Percentiles rank a stretch among this genome's conserved stretches.
These are phyloP conservation scores for Artibeus jamaicensis DNA, from an alignment of 2,797 vertebrate genomes.

Conservation along the genomic window DNA sequence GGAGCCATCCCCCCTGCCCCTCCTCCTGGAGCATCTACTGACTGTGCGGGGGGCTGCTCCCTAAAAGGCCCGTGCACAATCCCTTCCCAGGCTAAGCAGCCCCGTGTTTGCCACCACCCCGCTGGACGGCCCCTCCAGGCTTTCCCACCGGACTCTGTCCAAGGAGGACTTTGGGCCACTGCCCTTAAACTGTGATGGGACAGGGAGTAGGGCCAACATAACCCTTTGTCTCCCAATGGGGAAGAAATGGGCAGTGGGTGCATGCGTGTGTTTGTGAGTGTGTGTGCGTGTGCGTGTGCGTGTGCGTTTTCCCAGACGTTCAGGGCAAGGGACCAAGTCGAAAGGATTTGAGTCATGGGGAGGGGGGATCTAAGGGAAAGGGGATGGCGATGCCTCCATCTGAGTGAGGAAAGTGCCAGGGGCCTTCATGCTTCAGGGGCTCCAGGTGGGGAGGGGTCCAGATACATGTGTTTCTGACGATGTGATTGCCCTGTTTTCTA, in stretches of 20 bases:
- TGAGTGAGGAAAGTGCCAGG: not conserved
- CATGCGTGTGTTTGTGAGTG: not conserved
- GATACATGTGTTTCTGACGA: not conserved
- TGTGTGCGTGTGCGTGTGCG: not conserved
- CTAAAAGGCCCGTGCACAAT: not conserved
- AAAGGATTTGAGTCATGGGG: not conserved
- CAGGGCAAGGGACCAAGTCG: not conserved
- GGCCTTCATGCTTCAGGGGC: not conserved
- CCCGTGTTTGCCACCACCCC: not conserved
- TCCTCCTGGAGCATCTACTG: slow-evolving; percentile 1
- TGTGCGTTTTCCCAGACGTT: not conserved
- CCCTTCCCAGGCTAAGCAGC: not conserved
- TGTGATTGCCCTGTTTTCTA: not conserved
- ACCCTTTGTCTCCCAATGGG: not conserved
- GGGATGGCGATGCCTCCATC: not conserved
- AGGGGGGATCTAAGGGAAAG: not conserved
- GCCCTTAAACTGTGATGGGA: not conserved
- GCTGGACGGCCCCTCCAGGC: not conserved
- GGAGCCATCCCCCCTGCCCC: not conserved
- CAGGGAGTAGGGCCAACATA: not conserved
- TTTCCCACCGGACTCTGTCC: not conserved
- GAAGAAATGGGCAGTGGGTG: not conserved
- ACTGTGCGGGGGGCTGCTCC: slow-evolving; percentile 35
- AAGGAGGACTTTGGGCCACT: not conserved
- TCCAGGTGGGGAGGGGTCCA: not conserved